phyloP scores from a whole-genome alignment of 2,888 invertebrate species.

The Pasiphila rectangulata region DNA sequence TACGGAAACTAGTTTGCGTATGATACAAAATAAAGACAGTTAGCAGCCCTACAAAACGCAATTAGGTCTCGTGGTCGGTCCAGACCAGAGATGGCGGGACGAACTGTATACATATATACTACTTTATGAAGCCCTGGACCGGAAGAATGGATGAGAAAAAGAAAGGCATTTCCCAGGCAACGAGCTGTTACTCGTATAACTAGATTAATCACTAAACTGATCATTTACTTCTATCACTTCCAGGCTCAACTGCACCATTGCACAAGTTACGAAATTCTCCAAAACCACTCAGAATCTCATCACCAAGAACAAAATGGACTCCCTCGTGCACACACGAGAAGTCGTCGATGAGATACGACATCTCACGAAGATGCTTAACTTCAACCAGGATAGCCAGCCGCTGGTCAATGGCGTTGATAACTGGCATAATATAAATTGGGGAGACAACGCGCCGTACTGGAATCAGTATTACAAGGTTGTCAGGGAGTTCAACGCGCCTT shows the following conservation, averaged over 20 bases:
- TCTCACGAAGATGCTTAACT: conserved; percentile 60
- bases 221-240: too few relatives aligned
- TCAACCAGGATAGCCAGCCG: conserved; percentile 42
- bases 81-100: too few relatives aligned
- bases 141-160: too few relatives aligned
- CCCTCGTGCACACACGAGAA: conserved; percentile 55
- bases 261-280: conserved; percentile 66
- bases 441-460: conserved; percentile 73
- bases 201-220: too few relatives aligned
- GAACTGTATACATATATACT: too few relatives aligned
- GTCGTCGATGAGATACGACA: conserved; percentile 62
- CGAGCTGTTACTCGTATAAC: too few relatives aligned
- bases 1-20: too few relatives aligned
- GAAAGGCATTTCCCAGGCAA: too few relatives aligned
- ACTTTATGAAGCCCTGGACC: too few relatives aligned
- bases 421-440: conserved; percentile 73
- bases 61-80: too few relatives aligned
- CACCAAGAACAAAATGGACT: conserved; percentile 57
- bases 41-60: too few relatives aligned
- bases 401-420: conserved; percentile 32
- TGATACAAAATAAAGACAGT: too few relatives aligned
- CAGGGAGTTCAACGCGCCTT: conserved; percentile 63
- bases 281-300: conserved; percentile 63
- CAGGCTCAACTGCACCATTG: conserved; percentile 68
- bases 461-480: conserved; percentile 69